Evolutionary conservation across 2,113 vertebrate species (phyloP).

Genomic region (Phoenicopterus ruber): DNA sequence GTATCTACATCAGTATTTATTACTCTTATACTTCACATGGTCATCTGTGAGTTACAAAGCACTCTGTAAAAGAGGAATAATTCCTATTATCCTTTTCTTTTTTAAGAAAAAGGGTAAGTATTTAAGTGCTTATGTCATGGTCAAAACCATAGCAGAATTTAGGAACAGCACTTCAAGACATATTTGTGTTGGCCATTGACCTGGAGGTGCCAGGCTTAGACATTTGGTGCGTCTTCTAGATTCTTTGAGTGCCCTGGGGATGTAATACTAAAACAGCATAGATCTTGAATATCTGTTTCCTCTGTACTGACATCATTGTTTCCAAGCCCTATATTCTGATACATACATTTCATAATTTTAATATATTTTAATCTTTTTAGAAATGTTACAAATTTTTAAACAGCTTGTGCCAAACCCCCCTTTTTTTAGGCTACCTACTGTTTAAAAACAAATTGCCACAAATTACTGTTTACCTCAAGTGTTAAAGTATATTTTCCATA

Average conservation of each 20-base stretch:
- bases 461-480: neutral
- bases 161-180: neutral
- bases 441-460: neutral
- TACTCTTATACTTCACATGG: neutral
- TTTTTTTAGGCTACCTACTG: neutral
- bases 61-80: neutral
- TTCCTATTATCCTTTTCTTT: neutral
- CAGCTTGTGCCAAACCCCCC: fast-evolving
- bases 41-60: neutral
- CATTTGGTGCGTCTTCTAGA: neutral
- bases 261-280: neutral
- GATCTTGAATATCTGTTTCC: neutral
- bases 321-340: neutral
- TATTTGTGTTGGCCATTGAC: neutral
- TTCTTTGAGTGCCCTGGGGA: neutral
- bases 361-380: neutral
- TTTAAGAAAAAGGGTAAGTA: neutral
- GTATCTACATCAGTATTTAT: neutral
- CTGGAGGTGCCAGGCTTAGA: neutral
- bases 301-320: fast-evolving
- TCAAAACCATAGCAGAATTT: neutral
- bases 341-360: neutral
- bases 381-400: neutral
- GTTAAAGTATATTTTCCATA: neutral
- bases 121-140: neutral